phyloP scores from a whole-genome alignment of 1,140 invertebrate genomes.

The Geopemphigus sp. region DNA sequence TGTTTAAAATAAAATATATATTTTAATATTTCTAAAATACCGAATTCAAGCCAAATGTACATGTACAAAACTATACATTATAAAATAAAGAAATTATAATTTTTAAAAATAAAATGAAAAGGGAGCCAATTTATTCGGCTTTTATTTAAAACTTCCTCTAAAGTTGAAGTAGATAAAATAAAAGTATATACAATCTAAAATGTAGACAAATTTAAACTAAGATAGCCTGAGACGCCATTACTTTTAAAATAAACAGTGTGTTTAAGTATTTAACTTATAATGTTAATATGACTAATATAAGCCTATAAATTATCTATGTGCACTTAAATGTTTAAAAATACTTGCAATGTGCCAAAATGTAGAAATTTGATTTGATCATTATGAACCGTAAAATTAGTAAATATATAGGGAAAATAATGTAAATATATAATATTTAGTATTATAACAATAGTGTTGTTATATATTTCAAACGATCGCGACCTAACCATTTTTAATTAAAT shows the following conservation, averaged over 20 bases:
- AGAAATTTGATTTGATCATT: not conserved
- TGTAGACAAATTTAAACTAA: slow-evolving; percentile 31
- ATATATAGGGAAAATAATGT: not conserved
- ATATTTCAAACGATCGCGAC: too few relatives aligned
- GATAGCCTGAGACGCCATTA: not conserved
- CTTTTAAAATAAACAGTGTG: slow-evolving; percentile 28
- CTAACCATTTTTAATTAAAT: not conserved
- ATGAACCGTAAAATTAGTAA: not conserved
- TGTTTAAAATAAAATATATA: slow-evolving; percentile 14
- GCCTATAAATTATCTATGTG: not conserved
- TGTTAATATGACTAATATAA: slow-evolving; percentile 16
- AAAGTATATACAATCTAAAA: slow-evolving; percentile 24
- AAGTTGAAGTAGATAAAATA: slow-evolving; percentile 30
- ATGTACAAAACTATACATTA: slow-evolving; percentile 18
- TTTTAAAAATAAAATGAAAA: slow-evolving; percentile 45
- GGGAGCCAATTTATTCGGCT: slow-evolving; percentile 24
- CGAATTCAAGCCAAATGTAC: slow-evolving; percentile 39
- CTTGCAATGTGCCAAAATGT: not conserved
- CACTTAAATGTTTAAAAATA: slow-evolving; percentile 13
- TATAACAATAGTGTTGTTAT: not conserved
- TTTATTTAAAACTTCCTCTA: slow-evolving; percentile 30
- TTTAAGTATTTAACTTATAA: slow-evolving; percentile 20
- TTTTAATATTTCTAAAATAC: slow-evolving; percentile 32
- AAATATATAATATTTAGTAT: not conserved
- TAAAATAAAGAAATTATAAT: slow-evolving; percentile 24